phyloP scores from a whole-genome alignment of 2,888 invertebrate species.

The Protophormia terraenovae region DNA sequence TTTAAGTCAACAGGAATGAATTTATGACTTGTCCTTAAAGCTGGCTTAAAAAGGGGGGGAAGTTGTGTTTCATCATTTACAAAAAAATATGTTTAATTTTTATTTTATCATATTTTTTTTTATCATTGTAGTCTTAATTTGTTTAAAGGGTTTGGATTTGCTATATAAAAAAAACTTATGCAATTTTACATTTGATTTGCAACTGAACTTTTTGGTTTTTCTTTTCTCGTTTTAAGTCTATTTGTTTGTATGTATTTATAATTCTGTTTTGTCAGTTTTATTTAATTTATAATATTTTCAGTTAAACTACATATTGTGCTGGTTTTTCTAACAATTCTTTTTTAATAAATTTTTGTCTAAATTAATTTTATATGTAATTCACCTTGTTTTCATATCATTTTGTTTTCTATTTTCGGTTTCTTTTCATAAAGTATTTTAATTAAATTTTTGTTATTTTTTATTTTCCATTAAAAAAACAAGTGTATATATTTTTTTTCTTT shows the following conservation, averaged over 20 bases:
- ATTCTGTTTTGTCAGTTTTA: not conserved
- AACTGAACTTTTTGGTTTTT: not conserved
- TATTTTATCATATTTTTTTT: not conserved
- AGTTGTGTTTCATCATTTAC: not conserved
- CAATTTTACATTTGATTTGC: constrained; percentile 30
- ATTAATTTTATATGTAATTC: constrained; percentile 17
- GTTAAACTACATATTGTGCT: constrained; percentile 54
- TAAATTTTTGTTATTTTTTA: constrained; percentile 4
- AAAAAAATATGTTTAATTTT: not conserved
- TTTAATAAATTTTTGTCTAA: constrained; percentile 25
- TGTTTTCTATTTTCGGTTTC: constrained; percentile 7
- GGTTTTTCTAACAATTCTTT: constrained; percentile 14
- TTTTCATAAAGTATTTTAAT: constrained; percentile 46
- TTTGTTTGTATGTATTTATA: not conserved
- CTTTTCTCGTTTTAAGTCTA: not conserved
- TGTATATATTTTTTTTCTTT: not conserved
- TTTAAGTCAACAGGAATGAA: not conserved
- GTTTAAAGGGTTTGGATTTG: not conserved
- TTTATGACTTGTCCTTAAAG: not conserved
- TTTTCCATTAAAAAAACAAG: constrained; percentile 24
- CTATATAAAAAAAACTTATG: not conserved
- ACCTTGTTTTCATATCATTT: constrained; percentile 23
- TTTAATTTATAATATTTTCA: not conserved
- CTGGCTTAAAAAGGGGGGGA: not conserved
- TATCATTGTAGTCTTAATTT: not conserved